These are phyloP conservation scores for Clostera curtula DNA, from an alignment of 2,888 invertebrate species.

Conservation along the genomic window DNA sequence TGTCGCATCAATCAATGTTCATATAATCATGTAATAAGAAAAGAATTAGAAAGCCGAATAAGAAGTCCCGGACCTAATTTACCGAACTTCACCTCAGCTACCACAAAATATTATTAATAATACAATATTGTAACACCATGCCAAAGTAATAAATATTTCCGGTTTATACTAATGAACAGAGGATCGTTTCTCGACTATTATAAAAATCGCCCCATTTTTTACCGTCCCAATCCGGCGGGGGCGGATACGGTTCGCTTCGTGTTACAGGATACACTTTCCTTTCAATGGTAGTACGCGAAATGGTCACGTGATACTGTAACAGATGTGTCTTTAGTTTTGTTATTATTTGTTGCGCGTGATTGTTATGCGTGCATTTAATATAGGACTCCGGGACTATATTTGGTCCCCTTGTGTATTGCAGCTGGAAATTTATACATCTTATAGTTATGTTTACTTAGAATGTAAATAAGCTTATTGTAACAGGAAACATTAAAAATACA, in stretches of 20 bases:
- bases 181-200: conserved; percentile 60
- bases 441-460: too few relatives aligned
- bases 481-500: too few relatives aligned
- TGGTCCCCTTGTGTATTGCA: too few relatives aligned
- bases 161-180: conserved; percentile 63
- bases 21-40: too few relatives aligned
- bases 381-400: too few relatives aligned
- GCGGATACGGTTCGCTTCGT: conserved; percentile 68
- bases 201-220: conserved; percentile 71
- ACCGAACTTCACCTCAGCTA: too few relatives aligned
- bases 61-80: too few relatives aligned
- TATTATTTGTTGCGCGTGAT: neutral
- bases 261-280: conserved; percentile 69
- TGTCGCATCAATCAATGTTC: too few relatives aligned
- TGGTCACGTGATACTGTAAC: conserved; percentile 52
- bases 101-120: conserved; percentile 5
- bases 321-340: conserved; percentile 40
- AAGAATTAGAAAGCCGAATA: too few relatives aligned
- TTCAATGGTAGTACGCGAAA: conserved; percentile 56
- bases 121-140: conserved; percentile 42
- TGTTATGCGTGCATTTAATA: too few relatives aligned
- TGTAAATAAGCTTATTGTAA: too few relatives aligned
- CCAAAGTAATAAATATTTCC: conserved; percentile 67
- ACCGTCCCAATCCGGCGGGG: conserved; percentile 56
- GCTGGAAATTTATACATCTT: too few relatives aligned